These are phyloP conservation scores for Mesaphorura yosii DNA, from an alignment of 1,140 invertebrate species.

Conservation along the genomic window DNA sequence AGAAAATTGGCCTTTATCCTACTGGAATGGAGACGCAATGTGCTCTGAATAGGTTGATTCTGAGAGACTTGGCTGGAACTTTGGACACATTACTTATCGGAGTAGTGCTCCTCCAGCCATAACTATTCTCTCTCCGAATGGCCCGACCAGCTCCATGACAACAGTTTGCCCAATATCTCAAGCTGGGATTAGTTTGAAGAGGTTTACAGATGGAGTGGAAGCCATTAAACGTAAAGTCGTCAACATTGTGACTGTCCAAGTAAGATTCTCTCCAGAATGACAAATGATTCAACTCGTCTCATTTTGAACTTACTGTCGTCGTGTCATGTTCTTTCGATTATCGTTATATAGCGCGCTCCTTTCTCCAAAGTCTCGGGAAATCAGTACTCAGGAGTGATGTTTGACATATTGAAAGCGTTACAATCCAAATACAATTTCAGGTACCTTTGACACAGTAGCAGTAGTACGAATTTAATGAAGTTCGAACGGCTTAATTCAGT, in stretches of 20 bases:
- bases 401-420: conserved; percentile 34
- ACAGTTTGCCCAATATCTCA: background rate
- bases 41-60: no score
- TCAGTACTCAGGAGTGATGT: conserved; percentile 9
- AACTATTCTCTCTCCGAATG: no score
- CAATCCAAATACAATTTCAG: conserved; percentile 34
- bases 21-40: no score
- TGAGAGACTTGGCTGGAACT: no score
- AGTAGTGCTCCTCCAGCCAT: no score
- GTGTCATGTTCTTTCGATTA: no score
- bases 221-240: background rate
- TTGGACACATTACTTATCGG: no score
- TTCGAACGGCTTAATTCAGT: background rate
- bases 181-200: background rate
- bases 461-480: background rate
- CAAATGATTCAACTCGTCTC: background rate
- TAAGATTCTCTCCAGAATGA: no score
- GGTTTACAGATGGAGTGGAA: no score
- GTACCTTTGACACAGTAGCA: conserved; percentile 20
- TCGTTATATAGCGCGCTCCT: background rate
- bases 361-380: background rate
- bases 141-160: no score
- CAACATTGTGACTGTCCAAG: conserved; percentile 3
- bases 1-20: no score
- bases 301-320: background rate